These are phyloP conservation scores for Nannoperca obscura DNA, from an alignment of 2,797 vertebrate genomes.

Conservation along the genomic window DNA sequence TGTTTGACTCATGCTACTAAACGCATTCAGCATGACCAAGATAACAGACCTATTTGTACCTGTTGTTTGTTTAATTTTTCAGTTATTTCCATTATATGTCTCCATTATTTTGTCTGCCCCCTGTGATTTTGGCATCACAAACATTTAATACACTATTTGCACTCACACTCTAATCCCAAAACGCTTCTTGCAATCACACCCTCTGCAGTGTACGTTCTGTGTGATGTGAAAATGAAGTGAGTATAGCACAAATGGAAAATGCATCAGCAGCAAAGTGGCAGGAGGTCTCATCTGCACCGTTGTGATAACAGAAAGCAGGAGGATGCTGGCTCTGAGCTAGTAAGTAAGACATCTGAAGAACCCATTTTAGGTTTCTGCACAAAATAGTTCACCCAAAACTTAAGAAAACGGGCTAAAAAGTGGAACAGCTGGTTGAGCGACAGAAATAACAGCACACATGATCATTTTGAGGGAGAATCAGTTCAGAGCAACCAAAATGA, in stretches of 20 bases:
- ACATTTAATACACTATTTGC: conserved; percentile 4
- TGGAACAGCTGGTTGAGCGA: conserved; percentile 4
- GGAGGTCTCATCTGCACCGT: conserved; percentile 22
- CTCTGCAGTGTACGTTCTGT: neutral
- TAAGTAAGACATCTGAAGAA: conserved; percentile 18
- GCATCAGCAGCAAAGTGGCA: conserved; percentile 7
- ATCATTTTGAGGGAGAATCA: neutral
- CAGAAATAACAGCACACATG: conserved; percentile 23
- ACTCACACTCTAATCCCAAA: conserved; percentile 1
- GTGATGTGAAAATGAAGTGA: conserved; percentile 26
- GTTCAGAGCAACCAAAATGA: conserved; percentile 5
- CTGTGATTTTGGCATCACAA: neutral
- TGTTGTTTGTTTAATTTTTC: neutral
- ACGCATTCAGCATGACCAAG: neutral
- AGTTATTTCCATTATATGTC: neutral
- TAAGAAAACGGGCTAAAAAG: conserved; percentile 28
- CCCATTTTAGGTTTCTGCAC: neutral
- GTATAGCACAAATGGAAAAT: conserved; percentile 27
- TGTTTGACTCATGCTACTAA: neutral
- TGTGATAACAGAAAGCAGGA: conserved; percentile 27
- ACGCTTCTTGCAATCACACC: neutral
- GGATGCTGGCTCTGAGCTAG: neutral
- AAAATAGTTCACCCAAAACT: conserved; percentile 3
- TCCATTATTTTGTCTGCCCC: too few relatives aligned
- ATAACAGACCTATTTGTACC: neutral